Base-by-base conservation (phyloP, 2,113 vertebrate genomes). In the Erinaceus europaeus region DNA sequence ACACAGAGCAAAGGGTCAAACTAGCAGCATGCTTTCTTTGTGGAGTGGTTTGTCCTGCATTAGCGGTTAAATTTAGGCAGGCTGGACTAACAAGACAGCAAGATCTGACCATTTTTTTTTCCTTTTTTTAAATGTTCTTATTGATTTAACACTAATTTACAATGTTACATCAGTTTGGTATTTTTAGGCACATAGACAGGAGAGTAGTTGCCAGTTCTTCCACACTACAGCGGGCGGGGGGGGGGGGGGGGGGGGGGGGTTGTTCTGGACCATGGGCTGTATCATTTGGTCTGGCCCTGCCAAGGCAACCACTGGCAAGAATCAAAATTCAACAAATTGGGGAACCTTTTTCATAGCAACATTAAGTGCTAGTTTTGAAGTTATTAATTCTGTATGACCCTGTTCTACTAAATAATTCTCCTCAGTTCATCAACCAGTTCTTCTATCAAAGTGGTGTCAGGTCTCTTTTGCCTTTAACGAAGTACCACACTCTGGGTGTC, bases 1-100 rank as follows among this genome's bases (percentile, higher is more conserved):
- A 62, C 73, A 90, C 76, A 67, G 44, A 46, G n/a, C 55, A 86
- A 90, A 36, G 44, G 20, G 17, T 89, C 50, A 84, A 20, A 86
- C 50, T 23, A 57, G 11, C 14, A 29, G 52, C 15, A 62, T 1
- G 2, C 12, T 21, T 11, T 46, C 38, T 46, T 67, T 15, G 42
- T 68, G 82, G 90, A 79, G 53, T 83, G 53, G 62, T 34, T 64
- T 38, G 62, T 4, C 34, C 36, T 29, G 29, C 29, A 48, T 65
- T 34, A 34, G 42, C 69, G 57, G 80, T 50, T 67, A 93, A 91
- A 38, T 44, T 44, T 57, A 73, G 44, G 38, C n/a, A 4, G 2
- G 61, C 38, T 2, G 8, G 38, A 79, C 50, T 52, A 71, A 79
- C 11, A 80, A 40, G 5, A 0, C 46, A 4, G 27, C 2, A 6